Evolutionary conservation across 2,888 invertebrate species (phyloP), one percentile per base, ranked within the genome.

Genomic region (Quadroppia sp.): DNA sequence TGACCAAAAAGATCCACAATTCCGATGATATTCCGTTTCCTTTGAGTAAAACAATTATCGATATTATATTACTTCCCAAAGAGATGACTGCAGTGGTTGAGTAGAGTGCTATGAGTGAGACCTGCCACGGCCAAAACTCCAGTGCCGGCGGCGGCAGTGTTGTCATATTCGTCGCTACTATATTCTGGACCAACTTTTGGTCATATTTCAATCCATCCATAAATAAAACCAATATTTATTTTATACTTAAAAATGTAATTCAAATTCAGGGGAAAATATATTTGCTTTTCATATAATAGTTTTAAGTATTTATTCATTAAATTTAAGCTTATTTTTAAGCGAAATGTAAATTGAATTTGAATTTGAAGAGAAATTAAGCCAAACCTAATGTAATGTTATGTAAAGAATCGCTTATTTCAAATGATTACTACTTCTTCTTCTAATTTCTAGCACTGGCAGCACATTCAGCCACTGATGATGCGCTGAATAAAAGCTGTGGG

Each of bases 11-110:
- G 20, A 45, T 71, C 67, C 73, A 67, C 23, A 73, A 20, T 28
- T 67, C 67, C 0, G 64, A 25, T 2, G 73, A 50, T 13, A 69
- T 71, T 15, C 73, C 7, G 15, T 69, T 69, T 2, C 50, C 42
- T 69, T 73, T 69, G 0, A 50, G 30, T 48, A 71, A 69, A 1
- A 73, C 73, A n/a, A 42, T 32, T 23, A 73, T 73, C 23, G 73
- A 69, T 53, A 73, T 45, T 32, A 50, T 9, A 53, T 73, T 73
- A 17, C 64, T 42, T 7, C 23, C 40, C n/a, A 73, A 45, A 28
- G 73, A 73, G 25, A 53, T n/a, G 30, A 73, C 28, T 13, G 73
- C 73, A 20, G 73, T 69, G 20, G 48, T 32, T 7, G 73, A 69
- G 30, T 73, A 73, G 15, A 67, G 23, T 2, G 17, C 3, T 2